Percentiles rank a stretch among this genome's conserved stretches.
Evolutionary conservation across 2,113 vertebrate genomes (phyloP).

Genomic region (Neoarius graeffei): DNA sequence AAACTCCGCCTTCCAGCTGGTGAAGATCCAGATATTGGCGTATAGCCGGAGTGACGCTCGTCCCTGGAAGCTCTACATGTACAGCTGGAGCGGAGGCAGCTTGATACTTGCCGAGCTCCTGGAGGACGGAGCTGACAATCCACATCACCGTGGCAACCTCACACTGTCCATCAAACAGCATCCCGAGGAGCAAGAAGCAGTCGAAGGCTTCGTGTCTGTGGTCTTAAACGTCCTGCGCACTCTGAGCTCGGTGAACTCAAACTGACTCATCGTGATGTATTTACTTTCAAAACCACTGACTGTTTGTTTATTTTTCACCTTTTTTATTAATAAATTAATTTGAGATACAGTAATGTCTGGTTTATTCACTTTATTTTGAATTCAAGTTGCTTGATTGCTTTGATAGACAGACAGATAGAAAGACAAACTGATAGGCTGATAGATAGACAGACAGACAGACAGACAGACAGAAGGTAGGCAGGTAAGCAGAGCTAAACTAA

Average conservation of each 20-base stretch:
- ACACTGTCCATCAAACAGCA: constrained; percentile 80
- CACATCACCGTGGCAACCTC: constrained; percentile 53
- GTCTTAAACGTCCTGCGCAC: constrained; percentile 76
- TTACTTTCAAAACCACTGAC: background rate
- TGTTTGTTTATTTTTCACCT: background rate
- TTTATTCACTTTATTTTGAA: background rate
- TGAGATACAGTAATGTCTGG: background rate
- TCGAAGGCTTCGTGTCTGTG: constrained; percentile 73
- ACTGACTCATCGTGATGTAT: constrained; percentile 42
- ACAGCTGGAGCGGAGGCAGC: constrained; percentile 75
- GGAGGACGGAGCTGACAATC: constrained; percentile 36
- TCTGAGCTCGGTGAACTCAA: constrained; percentile 37
- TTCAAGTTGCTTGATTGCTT: background rate
- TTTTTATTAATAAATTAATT: background rate
- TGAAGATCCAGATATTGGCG: constrained; percentile 90
- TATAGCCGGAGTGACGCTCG: constrained; percentile 77
- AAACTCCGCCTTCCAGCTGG: constrained; percentile 83
- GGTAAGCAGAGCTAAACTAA: background rate
- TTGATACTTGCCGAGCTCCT: constrained; percentile 85
- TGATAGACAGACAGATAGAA: background rate
- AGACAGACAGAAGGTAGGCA: background rate
- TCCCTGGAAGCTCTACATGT: constrained; percentile 91
- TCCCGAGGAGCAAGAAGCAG: constrained; percentile 63
- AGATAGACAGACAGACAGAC: background rate
- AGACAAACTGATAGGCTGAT: no score